Evolutionary conservation across 2,888 invertebrate species (phyloP), one percentile per base, ranked within the genome.

Genomic region (Rhodophaea formosa): DNA sequence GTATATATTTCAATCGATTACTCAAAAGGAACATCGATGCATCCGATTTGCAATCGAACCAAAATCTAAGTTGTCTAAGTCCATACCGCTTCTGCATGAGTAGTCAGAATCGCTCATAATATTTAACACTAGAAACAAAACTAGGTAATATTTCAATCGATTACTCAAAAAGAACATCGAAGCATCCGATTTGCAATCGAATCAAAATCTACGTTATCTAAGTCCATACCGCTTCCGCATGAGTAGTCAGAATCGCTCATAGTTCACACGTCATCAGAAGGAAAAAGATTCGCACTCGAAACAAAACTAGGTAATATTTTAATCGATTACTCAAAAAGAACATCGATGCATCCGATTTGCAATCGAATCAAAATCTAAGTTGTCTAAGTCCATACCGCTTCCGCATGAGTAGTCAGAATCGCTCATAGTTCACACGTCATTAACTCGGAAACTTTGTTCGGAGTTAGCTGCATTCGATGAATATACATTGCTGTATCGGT

Each of bases 251-350:
- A 56, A 56, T 56, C 29, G 47, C 42, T 49, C 30, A 49, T 56
- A 63, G 61, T 63, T 63, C 56, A 61, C 61, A 61, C 63, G 59
- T 63, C 61, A 64, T 64, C n/a, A n/a, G n/a, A n/a, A n/a, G n/a
- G n/a, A n/a, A n/a, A n/a, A n/a, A n/a, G n/a, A n/a, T n/a, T n/a
- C n/a, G 23, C 23, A 23, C 23, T 23, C 23, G 5, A 23, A 23
- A n/a, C 12, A 39, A 8, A 39, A 39, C 39, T 12, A 39, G 12
- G n/a, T 12, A n/a, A 3, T 12, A 39, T 12, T n/a, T 2, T 3
- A 3, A 15, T 44, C 15, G 6, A 44, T 8, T 7, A 12, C 32
- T 10, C 51, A 35, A 39, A 35, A 49, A 7, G 15, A 5, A 12
- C 12, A 35, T 35, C 51, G 12, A 16, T 23, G n/a, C 10, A n/a